phyloP scores from a whole-genome alignment of 2,113 vertebrate genomes.

The Rutilus rutilus region DNA sequence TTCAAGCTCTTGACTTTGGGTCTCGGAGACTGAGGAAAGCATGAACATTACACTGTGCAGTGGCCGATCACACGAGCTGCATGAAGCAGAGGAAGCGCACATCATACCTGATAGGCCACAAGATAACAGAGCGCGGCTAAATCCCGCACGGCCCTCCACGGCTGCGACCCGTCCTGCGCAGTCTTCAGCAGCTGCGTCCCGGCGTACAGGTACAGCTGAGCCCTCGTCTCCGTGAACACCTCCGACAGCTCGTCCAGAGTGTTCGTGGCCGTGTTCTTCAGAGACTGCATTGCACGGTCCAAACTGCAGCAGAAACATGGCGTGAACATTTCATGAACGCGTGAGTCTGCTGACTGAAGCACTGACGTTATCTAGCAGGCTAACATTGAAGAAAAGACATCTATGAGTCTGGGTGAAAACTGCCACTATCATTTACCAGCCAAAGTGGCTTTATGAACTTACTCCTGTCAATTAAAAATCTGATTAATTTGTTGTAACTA shows the following conservation, averaged over 20 bases:
- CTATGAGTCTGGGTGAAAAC: too few relatives aligned
- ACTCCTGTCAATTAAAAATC: too few relatives aligned
- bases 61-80: not conserved
- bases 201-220: conserved; percentile 91
- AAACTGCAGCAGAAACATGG: conserved; percentile 77
- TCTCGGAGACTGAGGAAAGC: conserved; percentile 80
- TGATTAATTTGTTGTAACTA: too few relatives aligned
- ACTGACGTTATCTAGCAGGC: too few relatives aligned
- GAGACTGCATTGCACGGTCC: conserved; percentile 83
- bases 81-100: not conserved
- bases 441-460: too few relatives aligned
- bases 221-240: conserved; percentile 86
- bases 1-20: conserved; percentile 89
- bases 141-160: conserved; percentile 86
- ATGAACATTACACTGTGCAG: not conserved
- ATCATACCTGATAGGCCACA: conserved; percentile 87
- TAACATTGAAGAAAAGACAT: too few relatives aligned
- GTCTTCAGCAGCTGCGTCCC: conserved; percentile 90
- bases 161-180: conserved; percentile 81
- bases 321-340: too few relatives aligned
- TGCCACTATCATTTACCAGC: too few relatives aligned
- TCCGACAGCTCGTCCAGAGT: conserved; percentile 82
- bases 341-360: too few relatives aligned
- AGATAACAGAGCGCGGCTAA: conserved; percentile 89
- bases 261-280: conserved; percentile 72